Percentiles rank a stretch among this genome's conserved stretches.
Evolutionary conservation across 2,797 vertebrate genomes (phyloP).

Genomic region (Dipus sagitta): DNA sequence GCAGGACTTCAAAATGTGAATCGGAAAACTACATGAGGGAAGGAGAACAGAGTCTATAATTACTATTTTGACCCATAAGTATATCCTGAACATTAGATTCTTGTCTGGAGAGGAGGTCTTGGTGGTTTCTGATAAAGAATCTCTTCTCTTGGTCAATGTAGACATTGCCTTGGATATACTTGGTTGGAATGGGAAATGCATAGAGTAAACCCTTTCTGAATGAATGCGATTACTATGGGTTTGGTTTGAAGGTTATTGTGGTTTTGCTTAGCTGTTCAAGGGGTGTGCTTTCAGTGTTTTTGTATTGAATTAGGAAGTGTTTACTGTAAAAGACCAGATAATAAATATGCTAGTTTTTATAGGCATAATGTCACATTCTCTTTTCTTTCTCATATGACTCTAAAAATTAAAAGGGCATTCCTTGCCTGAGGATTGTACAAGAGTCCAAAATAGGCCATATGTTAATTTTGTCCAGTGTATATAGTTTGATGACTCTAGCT

Average conservation of each 20-base stretch:
- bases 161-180: neutral
- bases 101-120: too few species aligned
- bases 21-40: too few species aligned
- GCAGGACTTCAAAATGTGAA: too few species aligned
- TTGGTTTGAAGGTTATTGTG: slow-evolving; percentile 48
- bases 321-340: slow-evolving; percentile 36
- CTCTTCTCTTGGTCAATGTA: too few species aligned
- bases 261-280: slow-evolving; percentile 27
- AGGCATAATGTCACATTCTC: neutral
- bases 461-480: neutral
- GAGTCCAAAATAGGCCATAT: neutral
- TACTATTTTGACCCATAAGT: too few species aligned
- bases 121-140: too few species aligned
- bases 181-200: slow-evolving; percentile 8
- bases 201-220: neutral
- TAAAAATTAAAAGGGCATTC: slow-evolving; percentile 29
- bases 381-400: neutral
- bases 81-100: too few species aligned
- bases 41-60: too few species aligned
- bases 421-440: neutral
- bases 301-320: neutral
- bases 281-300: slow-evolving; percentile 53
- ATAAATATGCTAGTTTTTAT: slow-evolving; percentile 60
- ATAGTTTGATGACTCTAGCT: neutral
- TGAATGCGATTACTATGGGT: neutral